phyloP scores from a whole-genome alignment of 2,113 vertebrate genomes.

The Tautogolabrus adspersus region DNA sequence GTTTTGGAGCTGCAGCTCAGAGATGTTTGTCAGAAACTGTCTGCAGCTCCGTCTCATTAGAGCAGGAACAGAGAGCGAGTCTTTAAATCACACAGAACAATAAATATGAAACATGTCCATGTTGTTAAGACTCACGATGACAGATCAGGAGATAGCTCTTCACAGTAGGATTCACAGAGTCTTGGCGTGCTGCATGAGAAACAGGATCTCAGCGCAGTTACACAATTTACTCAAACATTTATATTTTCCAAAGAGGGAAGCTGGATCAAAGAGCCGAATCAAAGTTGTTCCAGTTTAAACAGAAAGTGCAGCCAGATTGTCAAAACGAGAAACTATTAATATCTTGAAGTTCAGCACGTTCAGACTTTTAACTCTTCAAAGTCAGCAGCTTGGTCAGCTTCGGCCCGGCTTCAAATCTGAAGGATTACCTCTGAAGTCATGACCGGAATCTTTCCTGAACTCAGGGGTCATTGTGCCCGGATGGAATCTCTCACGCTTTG shows the following conservation, averaged over 20 bases:
- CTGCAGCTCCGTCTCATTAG: slow-evolving; percentile 58
- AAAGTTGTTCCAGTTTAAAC: background rate
- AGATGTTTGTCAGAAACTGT: slow-evolving; percentile 49
- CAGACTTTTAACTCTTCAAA: background rate
- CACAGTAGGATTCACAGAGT: slow-evolving; percentile 14
- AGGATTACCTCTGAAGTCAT: too few relatives aligned
- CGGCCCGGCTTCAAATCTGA: too few relatives aligned
- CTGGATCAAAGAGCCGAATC: background rate
- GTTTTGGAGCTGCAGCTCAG: slow-evolving; percentile 30
- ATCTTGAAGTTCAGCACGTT: background rate
- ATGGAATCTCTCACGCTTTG: too few relatives aligned
- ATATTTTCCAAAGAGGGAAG: background rate
- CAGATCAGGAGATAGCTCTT: slow-evolving; percentile 39
- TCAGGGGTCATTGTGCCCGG: too few relatives aligned
- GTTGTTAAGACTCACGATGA: slow-evolving; percentile 33
- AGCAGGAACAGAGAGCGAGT: slow-evolving; percentile 32
- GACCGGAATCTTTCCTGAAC: too few relatives aligned
- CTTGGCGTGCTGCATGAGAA: slow-evolving; percentile 38
- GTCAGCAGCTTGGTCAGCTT: background rate
- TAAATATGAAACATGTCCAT: slow-evolving; percentile 50
- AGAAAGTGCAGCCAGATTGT: background rate
- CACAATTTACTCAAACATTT: background rate
- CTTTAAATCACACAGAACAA: slow-evolving; percentile 48
- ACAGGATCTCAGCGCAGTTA: background rate
- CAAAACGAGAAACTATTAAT: background rate